Evolutionary conservation across 2,797 vertebrate species (phyloP).

Genomic region (Esox lucius): DNA sequence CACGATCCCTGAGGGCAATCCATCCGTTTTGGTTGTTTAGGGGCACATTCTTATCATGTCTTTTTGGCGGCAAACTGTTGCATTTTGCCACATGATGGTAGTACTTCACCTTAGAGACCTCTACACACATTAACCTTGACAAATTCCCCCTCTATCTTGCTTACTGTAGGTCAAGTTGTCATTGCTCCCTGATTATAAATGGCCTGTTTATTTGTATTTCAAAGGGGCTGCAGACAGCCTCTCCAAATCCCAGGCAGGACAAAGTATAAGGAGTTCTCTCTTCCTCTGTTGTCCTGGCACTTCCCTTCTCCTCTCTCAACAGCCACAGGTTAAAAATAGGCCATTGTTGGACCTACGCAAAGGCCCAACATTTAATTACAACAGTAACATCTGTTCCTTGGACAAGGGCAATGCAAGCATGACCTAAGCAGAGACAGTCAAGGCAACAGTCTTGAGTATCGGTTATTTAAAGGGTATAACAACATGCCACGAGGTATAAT

Average conservation of each 20-base stretch:
- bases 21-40: neutral
- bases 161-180: neutral
- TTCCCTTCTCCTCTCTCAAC: slow-evolving; percentile 17
- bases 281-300: slow-evolving; percentile 7
- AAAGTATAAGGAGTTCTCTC: slow-evolving; percentile 1
- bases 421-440: no score
- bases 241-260: slow-evolving; percentile 6
- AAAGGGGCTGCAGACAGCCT: neutral
- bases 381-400: neutral
- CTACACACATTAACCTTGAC: neutral
- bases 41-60: neutral
- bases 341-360: slow-evolving; percentile 69
- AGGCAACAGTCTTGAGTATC: no score
- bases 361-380: slow-evolving; percentile 27
- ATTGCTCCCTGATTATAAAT: neutral
- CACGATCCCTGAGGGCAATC: neutral
- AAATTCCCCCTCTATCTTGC: neutral
- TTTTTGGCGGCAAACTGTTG: neutral
- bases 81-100: neutral
- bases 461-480: no score
- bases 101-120: neutral
- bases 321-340: slow-evolving; percentile 72
- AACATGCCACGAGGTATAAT: no score
- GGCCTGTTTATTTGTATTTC: slow-evolving; percentile 1
- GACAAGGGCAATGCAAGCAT: no score